phyloP scores from a whole-genome alignment of 2,113 vertebrate genomes.

The Cryptomyrus ogoouensis region DNA sequence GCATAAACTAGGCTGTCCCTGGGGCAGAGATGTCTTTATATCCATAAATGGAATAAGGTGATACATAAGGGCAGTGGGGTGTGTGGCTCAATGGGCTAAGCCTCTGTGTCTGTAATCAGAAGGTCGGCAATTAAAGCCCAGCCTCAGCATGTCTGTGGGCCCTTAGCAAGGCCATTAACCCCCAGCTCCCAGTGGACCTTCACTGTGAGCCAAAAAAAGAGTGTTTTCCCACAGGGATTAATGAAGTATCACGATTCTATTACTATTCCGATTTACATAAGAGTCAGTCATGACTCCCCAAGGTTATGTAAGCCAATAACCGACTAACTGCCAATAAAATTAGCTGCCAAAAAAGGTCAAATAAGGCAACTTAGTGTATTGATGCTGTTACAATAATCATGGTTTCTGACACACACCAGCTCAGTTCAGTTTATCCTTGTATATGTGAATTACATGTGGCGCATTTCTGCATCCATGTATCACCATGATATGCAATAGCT shows the following conservation, averaged over 20 bases:
- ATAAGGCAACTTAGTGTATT: background rate
- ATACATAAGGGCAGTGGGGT: background rate
- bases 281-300: background rate
- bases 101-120: background rate
- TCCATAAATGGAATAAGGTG: background rate
- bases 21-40: background rate
- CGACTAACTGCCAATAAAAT: background rate
- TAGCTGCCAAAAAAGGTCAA: background rate
- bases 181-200: background rate
- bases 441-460: background rate
- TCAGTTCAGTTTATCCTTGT: background rate
- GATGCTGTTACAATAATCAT: background rate
- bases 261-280: background rate
- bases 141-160: background rate
- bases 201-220: background rate
- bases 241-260: background rate
- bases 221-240: background rate
- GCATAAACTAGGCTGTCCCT: background rate
- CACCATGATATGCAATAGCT: background rate
- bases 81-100: background rate
- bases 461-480: background rate
- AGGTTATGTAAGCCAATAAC: background rate
- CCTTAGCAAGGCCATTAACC: background rate
- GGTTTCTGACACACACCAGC: background rate
- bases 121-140: background rate